Base-by-base conservation (phyloP, 2,797 vertebrate species). In the Lepus townsendii region DNA sequence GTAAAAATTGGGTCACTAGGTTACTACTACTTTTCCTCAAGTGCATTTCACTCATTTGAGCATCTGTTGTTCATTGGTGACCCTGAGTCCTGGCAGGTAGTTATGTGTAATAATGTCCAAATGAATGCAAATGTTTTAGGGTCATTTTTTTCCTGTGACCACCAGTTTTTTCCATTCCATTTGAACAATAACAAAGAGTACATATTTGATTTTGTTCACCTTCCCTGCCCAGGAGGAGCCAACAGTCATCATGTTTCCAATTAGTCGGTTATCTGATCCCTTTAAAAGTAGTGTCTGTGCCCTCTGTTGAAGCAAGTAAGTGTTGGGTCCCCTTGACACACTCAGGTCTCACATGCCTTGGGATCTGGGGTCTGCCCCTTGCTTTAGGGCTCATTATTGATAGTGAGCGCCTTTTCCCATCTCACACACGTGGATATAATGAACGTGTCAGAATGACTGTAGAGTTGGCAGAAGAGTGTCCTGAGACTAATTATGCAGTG, bases 371-470 rank as follows among this genome's bases (percentile, higher is more conserved):
- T 90, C 42, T 90, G 16, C 1, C 30, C 42, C 97, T 80, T 16
- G 95, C 90, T 93, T 86, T 80, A 85, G 90, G 83, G 93, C 93
- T 94, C 95, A 54, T 91, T 89, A 65, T 97, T 98, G 97, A 95
- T 96, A 96, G 87, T 96, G 94, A 97, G 97, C 98, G 95, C 95
- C 0, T n/a, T 97, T 97, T 96, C 97, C 96, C 95, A 71, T 93
- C 60, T 93, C 86, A 38, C 62, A 6, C 0, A 92, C 3, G 66
- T 63, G 35, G 95, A 68, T 82, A 80, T 96, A 96, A 96, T 96
- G 95, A 96, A 95, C 92, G 50, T 68, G 38, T 87, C 82, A 88
- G 57, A 93, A 65, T 88, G 94, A 94, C 85, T 88, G 47, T 77
- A 87, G 83, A 94, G 72, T 71, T 79, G 75, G 38, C 50, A 84